Base-by-base conservation (phyloP, 2,113 vertebrate species). In the human region DNA sequence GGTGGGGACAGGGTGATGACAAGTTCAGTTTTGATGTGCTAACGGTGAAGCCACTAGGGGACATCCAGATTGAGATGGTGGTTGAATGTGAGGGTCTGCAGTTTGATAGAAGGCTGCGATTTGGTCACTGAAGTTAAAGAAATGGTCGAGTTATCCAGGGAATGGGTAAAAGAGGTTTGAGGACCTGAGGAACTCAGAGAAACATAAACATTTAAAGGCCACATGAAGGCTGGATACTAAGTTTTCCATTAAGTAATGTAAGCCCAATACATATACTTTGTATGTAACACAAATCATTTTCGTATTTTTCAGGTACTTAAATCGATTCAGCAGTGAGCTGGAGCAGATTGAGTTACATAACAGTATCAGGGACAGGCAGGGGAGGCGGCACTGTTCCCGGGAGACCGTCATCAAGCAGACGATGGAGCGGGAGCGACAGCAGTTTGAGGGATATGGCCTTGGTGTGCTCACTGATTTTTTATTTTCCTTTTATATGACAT, bases 331-430 rank as follows among this genome's bases (percentile, higher is more conserved):
- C 73, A 94, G 72, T 2, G 99, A 99, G 89, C 97, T 99, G 72
- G 99, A 99, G 92, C 99, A 99, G 98, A 99, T 99, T 80, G 99
- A 99, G 95, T 97, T 99, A 87, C 98, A 98, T 3, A 99, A 99
- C 95, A 99, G 99, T 91, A 99, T 99, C 98, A 99, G 99, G 98
- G 99, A 99, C 94, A 99, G 99, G 59, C 99, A 99, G 98, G 99
- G 99, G 85, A 98, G 99, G 94, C 99, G 99, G 45, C 99, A 99
- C 52, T 97, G 98, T 3, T 99, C 99, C 95, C 99, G 99, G 90
- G 99, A 99, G 98, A 80, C 98, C 0, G 97, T 98, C 97, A 99
- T 99, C 98, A 99, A 99, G 94, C 99, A 99, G 98, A 99, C 99
- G 0, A 88, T 99, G 35, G 99, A 99, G 97, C 99, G 99, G 32